Conservation (phyloP, 2,797 vertebrate species). For the Hylomyscus alleni region DNA sequence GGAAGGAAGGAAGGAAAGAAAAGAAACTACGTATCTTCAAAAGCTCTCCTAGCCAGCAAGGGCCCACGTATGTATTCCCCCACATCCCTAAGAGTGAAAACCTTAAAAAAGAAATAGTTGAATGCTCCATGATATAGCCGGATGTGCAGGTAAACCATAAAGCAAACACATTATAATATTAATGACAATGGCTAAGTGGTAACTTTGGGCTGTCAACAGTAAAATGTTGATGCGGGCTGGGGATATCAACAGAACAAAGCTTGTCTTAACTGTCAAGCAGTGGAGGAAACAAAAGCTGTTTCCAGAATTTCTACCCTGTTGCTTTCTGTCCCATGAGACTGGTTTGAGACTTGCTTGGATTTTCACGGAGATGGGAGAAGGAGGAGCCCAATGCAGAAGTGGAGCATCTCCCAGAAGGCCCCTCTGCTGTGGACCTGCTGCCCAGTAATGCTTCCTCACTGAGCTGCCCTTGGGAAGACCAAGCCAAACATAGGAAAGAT, state of each 20-base stretch:
- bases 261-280: constrained; percentile 2
- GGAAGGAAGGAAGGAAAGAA: too few relatives aligned
- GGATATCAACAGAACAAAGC: background rate
- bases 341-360: constrained; percentile 2
- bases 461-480: background rate
- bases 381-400: background rate
- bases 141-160: background rate
- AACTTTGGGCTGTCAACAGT: background rate
- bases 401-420: background rate
- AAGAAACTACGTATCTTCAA: background rate
- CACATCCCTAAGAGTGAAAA: background rate
- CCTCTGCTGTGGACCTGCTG: background rate
- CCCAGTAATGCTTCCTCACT: background rate
- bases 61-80: background rate
- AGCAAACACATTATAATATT: background rate
- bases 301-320: background rate
- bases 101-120: background rate
- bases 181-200: constrained; percentile 27
- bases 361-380: constrained; percentile 3
- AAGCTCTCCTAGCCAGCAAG: background rate
- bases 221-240: background rate
- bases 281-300: background rate
- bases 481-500: background rate
- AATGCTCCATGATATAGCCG: background rate
- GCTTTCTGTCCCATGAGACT: constrained; percentile 11